phyloP scores from a whole-genome alignment of 1,140 invertebrate genomes.

The Cheumatopsyche charites region DNA sequence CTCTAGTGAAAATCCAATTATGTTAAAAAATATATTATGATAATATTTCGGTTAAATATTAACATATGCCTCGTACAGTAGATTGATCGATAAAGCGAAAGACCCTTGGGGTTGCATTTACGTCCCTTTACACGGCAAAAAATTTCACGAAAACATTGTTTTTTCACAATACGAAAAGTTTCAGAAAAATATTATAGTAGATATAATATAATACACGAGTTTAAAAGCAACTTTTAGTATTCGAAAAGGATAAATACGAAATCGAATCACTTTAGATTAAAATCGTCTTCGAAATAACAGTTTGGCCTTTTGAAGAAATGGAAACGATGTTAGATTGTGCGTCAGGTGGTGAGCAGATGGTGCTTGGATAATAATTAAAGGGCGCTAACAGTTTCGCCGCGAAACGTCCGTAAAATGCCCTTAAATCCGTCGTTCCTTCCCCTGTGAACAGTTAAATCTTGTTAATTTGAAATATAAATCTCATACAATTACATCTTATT shows the following conservation, averaged over 20 bases:
- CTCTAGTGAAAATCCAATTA: background rate
- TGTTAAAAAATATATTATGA: background rate
- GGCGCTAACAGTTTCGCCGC: conserved; percentile 1
- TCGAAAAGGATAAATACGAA: no score
- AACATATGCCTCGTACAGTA: conserved; percentile 20
- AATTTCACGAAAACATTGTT: no score
- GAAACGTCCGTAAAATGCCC: background rate
- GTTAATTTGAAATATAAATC: no score
- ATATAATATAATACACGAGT: no score
- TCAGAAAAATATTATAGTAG: no score
- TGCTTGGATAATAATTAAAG: conserved; percentile 2
- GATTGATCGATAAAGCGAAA: conserved; percentile 10
- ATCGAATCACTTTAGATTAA: no score
- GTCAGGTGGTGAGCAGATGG: conserved; percentile 19
- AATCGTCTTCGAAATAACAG: no score
- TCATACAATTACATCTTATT: no score
- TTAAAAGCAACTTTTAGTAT: no score
- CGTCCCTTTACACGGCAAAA: no score
- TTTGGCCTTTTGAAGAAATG: background rate
- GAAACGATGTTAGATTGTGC: conserved; percentile 1
- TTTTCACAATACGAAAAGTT: no score
- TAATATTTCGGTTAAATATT: conserved; percentile 2
- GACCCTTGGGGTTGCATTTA: background rate
- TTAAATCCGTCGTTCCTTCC: background rate
- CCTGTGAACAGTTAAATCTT: no score